Conservation (phyloP, 2,888 invertebrate genomes). For the Bursaphelenchus okinawaensis region DNA sequence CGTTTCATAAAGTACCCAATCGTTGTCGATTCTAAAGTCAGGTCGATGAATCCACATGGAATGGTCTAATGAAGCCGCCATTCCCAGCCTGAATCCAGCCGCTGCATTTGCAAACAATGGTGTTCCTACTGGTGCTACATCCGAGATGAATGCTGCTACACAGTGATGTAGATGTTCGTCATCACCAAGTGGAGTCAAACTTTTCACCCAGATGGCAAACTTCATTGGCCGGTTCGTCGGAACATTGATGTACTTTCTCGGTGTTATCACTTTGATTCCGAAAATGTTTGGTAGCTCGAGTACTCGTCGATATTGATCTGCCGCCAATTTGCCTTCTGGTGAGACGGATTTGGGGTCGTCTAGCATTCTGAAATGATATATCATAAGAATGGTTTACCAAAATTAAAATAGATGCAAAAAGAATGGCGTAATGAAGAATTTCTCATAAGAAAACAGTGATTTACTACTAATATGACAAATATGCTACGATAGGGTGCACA, state of each 20-base stretch:
- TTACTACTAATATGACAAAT: too few relatives aligned
- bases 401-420: slow-evolving; percentile 3
- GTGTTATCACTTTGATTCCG: slow-evolving; percentile 32
- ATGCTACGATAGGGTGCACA: too few relatives aligned
- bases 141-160: slow-evolving; percentile 60
- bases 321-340: slow-evolving; percentile 28
- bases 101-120: slow-evolving; percentile 49
- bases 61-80: slow-evolving; percentile 60
- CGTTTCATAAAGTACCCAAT: slow-evolving; percentile 61
- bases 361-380: slow-evolving; percentile 30
- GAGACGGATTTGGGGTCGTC: slow-evolving; percentile 32
- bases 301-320: slow-evolving; percentile 33
- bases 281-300: slow-evolving; percentile 35
- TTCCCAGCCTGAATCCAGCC: slow-evolving; percentile 44
- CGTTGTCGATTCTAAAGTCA: slow-evolving; percentile 58
- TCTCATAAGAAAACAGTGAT: too few relatives aligned
- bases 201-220: slow-evolving; percentile 55
- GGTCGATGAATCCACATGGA: slow-evolving; percentile 61
- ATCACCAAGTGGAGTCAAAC: slow-evolving; percentile 56
- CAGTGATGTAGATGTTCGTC: slow-evolving; percentile 59
- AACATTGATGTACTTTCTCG: slow-evolving; percentile 29
- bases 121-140: slow-evolving; percentile 56
- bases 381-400: too few relatives aligned
- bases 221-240: slow-evolving; percentile 34
- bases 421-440: too few relatives aligned